These are phyloP conservation scores for Notarius lentiginosus DNA, from an alignment of 2,113 vertebrate species.

Conservation along the genomic window DNA sequence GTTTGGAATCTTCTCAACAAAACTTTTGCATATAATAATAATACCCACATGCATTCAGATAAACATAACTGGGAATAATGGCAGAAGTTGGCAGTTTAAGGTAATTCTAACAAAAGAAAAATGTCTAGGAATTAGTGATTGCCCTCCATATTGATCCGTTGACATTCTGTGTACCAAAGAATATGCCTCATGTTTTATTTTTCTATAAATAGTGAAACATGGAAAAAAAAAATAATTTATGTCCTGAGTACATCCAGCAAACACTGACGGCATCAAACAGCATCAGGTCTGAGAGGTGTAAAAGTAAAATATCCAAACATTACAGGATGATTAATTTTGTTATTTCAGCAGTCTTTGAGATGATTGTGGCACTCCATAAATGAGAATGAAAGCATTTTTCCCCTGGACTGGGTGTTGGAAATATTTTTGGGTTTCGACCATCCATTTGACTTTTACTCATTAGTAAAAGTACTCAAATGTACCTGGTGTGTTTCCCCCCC, in stretches of 20 bases:
- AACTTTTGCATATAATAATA: not conserved
- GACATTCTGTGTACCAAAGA: not conserved
- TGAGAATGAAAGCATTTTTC: not conserved
- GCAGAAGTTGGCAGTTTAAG: constrained; percentile 45
- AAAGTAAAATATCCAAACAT: not conserved
- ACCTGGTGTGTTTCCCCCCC: not conserved
- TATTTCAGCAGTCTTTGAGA: constrained; percentile 19
- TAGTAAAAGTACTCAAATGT: not conserved
- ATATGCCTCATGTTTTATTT: not conserved
- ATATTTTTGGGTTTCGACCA: not conserved
- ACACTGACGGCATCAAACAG: constrained; percentile 1
- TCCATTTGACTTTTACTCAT: not conserved
- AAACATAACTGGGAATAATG: not conserved
- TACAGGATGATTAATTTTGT: not conserved
- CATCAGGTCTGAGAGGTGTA: not conserved
- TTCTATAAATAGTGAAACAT: constrained; percentile 8
- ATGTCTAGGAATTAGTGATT: constrained; percentile 8
- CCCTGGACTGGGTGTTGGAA: constrained; percentile 1
- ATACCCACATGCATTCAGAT: constrained; percentile 11
- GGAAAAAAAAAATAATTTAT: constrained; percentile 11
- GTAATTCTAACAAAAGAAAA: not conserved
- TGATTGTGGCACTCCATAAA: not conserved
- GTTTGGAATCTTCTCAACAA: not conserved
- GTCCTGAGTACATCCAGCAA: constrained; percentile 1
- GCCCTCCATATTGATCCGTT: constrained; percentile 15